Conservation (phyloP, 2,888 invertebrate species). For the Apodemia mormo region DNA sequence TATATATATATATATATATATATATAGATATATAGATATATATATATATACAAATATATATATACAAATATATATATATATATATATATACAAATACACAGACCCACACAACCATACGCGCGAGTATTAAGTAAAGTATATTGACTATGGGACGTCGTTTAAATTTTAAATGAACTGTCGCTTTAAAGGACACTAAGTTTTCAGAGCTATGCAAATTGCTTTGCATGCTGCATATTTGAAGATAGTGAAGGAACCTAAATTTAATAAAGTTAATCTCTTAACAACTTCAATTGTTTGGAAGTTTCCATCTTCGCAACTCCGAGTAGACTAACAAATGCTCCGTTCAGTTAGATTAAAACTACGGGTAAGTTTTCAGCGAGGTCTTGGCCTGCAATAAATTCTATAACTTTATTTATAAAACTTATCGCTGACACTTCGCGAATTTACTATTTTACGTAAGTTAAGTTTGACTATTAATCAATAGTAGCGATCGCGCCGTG, state of each 20-base stretch:
- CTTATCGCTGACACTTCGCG: no score
- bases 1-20: no score
- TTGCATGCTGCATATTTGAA: background rate
- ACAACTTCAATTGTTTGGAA: background rate
- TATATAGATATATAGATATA: no score
- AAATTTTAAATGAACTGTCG: background rate
- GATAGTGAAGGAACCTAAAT: background rate
- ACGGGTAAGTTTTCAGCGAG: background rate
- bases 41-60: no score
- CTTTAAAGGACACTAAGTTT: background rate
- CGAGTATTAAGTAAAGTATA: no score
- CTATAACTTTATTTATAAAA: background rate
- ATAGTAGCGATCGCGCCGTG: no score
- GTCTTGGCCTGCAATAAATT: background rate
- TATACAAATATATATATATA: no score
- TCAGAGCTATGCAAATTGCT: background rate
- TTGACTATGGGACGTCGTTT: background rate
- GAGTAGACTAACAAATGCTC: background rate
- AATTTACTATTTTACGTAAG: no score
- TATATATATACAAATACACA: no score
- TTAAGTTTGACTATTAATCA: no score
- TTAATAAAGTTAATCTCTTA: conserved; percentile 1
- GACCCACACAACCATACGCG: no score
- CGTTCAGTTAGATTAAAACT: background rate
- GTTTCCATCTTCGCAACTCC: background rate